Evolutionary conservation across 1,140 invertebrate genomes (phyloP).

Genomic region (Orchesella cincta): DNA sequence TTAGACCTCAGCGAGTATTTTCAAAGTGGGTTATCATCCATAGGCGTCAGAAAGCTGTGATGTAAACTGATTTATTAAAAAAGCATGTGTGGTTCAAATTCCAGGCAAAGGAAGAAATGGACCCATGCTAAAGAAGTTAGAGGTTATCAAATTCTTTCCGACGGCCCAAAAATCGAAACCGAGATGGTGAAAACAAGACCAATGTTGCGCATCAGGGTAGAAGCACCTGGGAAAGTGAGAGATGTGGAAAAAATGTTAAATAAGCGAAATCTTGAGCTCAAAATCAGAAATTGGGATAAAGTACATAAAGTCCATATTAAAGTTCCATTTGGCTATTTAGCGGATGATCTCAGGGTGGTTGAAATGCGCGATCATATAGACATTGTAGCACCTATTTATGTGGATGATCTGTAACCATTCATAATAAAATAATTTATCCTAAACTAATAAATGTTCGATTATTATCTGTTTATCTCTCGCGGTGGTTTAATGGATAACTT

Average conservation of each 20-base stretch:
- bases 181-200: neutral
- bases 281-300: conserved; percentile 18
- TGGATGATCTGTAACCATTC: neutral
- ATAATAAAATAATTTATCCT: too few species aligned
- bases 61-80: neutral
- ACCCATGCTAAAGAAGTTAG: neutral
- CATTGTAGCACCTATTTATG: neutral
- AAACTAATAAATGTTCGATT: too few species aligned
- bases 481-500: too few species aligned
- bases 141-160: neutral
- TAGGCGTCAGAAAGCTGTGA: neutral
- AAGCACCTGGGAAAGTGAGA: neutral
- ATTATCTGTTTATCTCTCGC: too few species aligned
- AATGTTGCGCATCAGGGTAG: neutral
- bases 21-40: neutral
- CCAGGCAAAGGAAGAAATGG: neutral
- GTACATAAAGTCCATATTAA: conserved; percentile 7
- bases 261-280: neutral
- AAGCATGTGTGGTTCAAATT: neutral
- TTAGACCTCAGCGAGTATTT: neutral
- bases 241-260: neutral
- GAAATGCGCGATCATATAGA: neutral
- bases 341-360: neutral
- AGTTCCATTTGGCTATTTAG: neutral
- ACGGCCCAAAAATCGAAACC: neutral